Conservation (phyloP, 2,113 vertebrate species). For the Atractosteus spatula region DNA sequence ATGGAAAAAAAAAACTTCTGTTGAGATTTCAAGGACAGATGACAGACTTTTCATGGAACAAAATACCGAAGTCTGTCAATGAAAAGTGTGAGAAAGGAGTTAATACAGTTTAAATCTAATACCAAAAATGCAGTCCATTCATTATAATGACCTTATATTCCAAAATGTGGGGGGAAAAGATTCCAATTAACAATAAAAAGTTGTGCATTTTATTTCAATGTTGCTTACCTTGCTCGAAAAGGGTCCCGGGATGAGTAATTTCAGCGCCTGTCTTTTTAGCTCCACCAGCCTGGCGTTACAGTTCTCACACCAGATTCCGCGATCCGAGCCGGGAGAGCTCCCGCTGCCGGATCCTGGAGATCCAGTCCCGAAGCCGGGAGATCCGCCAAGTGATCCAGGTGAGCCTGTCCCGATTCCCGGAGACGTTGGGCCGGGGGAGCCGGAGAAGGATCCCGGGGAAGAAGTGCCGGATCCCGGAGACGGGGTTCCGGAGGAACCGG, state of each 20-base stretch:
- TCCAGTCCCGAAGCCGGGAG: conserved; percentile 88
- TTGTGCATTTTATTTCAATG: no score
- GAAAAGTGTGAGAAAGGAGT: no score
- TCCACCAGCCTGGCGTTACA: conserved; percentile 88
- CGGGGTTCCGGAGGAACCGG: conserved; percentile 87
- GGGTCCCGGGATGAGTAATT: conserved; percentile 87
- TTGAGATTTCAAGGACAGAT: no score
- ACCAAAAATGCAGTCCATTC: no score
- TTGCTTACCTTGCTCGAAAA: conserved; percentile 81
- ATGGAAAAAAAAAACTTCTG: no score
- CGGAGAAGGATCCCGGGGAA: conserved; percentile 88
- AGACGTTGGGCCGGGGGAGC: conserved; percentile 85
- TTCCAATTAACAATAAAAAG: no score
- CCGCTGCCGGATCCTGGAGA: conserved; percentile 86
- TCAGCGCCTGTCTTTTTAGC: conserved; percentile 91
- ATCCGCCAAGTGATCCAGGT: conserved; percentile 87
- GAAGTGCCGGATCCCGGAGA: conserved; percentile 92
- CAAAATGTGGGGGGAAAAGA: no score
- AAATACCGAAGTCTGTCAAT: no score
- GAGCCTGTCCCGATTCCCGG: conserved; percentile 89
- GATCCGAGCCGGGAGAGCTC: conserved; percentile 91
- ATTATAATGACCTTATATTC: no score
- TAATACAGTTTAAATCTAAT: no score
- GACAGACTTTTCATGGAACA: no score
- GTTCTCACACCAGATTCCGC: conserved; percentile 92